A percentile compares a stretch with the other conserved stretches of the same genome.
Conservation (phyloP, 2,797 vertebrate species). For the Tragopan temminckii region DNA sequence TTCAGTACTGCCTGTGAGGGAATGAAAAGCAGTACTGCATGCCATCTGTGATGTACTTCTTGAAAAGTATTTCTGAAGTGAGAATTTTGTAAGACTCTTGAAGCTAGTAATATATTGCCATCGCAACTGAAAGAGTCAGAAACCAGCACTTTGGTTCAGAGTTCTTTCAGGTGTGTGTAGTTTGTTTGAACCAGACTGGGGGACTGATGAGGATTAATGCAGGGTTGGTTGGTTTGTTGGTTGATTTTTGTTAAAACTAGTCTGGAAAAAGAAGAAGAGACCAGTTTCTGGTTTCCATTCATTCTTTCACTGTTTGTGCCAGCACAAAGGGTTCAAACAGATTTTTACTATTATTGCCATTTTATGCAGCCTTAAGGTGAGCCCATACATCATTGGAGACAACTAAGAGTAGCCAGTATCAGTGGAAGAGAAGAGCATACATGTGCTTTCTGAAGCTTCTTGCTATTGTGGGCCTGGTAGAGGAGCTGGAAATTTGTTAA, state of each 20-base stretch:
- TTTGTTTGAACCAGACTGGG: background rate
- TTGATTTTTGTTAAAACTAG: background rate
- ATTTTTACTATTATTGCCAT: background rate
- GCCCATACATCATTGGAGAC: background rate
- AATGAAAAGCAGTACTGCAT: background rate
- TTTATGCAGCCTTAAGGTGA: background rate
- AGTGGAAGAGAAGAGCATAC: background rate
- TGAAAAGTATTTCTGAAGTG: background rate
- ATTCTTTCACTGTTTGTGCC: background rate
- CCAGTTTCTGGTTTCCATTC: background rate
- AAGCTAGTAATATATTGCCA: background rate
- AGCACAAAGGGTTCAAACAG: background rate
- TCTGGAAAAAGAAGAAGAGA: background rate
- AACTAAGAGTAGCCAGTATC: background rate
- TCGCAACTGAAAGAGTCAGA: background rate
- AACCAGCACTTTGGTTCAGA: background rate
- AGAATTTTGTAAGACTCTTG: background rate
- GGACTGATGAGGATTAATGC: background rate
- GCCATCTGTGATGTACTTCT: background rate
- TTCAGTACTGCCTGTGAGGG: background rate
- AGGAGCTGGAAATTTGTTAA: background rate
- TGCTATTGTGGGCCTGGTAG: background rate
- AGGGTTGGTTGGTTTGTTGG: rapidly evolving
- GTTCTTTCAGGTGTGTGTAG: background rate
- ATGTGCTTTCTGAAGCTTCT: background rate